Evolutionary conservation across 2,797 vertebrate species (phyloP), one percentile per base, ranked within the genome.

Genomic region (Rhabdophis nuchalis): DNA sequence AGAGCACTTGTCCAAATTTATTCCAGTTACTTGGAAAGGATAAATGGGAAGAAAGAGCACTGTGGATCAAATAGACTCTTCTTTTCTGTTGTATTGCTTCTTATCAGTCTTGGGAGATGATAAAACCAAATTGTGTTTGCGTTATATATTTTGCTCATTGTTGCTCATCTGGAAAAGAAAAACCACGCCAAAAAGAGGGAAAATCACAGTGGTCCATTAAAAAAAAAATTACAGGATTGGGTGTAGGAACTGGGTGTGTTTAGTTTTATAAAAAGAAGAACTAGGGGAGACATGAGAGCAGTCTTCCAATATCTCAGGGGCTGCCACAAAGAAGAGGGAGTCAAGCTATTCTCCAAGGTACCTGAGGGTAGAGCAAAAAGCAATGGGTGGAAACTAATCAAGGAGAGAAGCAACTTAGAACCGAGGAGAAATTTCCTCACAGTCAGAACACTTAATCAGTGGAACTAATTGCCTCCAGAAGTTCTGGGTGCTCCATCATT

Each of bases 1-100:
- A 94, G 93, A 96, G 90, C 90, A 25, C 89, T 95, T 94, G 25
- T 89, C 36, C 93, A 93, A 95, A 95, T 92, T 2, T 95, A 94
- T 92, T 91, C 3, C 89, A 87, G 68, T 11, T 92, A 92, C 95
- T 92, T 29, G 85, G 92, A 85, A 54, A 53, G 54, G 94, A 91
- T 57, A 77, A 88, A 89, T 93, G 14, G 4, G 52, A 93, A 90
- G 93, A 93, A 92, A 36, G n/a, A 53, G 1, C 0, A 93, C 91
- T 92, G 41, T 13, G 56, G 58, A 90, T 90, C 88, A 90, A 89
- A 90, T 60, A 58, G 60, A 89, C 27, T 13, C 2, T 27, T 52
- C 32, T 54, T 85, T 52, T 32, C 14, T 23, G 20, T 89, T 61
- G 36, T 64, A 29, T 61, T 36, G 52, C 11, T 86, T 85, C 77